Conservation (phyloP, 2,113 vertebrate species). For the Elephas maximus region DNA sequence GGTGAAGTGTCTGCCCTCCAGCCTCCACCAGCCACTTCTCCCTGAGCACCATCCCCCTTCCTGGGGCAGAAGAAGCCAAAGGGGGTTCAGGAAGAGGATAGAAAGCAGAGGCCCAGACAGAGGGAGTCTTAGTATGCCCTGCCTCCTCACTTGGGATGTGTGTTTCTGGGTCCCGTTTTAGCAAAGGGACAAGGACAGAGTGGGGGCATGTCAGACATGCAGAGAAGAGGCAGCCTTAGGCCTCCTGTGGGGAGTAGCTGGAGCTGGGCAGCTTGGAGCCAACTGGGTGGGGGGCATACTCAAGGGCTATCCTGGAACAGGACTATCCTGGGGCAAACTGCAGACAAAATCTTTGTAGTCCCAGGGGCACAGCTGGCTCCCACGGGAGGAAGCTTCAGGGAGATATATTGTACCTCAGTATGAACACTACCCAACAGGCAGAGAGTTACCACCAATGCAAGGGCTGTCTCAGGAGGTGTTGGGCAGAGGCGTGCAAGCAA, state of each 20-base stretch:
- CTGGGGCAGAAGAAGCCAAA: background rate
- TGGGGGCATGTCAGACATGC: background rate
- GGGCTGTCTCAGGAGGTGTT: background rate
- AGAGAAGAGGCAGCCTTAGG: background rate
- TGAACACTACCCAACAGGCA: background rate
- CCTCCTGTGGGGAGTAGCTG: background rate
- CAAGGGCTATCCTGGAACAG: background rate
- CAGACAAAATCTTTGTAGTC: background rate
- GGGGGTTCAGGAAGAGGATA: background rate
- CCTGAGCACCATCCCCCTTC: background rate
- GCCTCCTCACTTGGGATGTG: background rate
- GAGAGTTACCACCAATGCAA: background rate
- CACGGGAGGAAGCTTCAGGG: background rate
- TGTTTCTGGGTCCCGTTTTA: constrained; percentile 12
- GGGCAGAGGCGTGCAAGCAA: background rate
- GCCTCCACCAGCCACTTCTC: background rate
- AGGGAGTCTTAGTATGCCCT: background rate
- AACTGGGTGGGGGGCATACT: too few species aligned
- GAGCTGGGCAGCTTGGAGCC: background rate
- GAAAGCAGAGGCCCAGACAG: background rate
- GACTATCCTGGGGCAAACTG: background rate
- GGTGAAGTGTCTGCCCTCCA: background rate
- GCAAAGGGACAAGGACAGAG: background rate
- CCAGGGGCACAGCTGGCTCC: background rate
- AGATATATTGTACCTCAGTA: background rate